Evolutionary conservation across 2,888 invertebrate genomes (phyloP).

Genomic region (Brachyopa scutellaris): DNA sequence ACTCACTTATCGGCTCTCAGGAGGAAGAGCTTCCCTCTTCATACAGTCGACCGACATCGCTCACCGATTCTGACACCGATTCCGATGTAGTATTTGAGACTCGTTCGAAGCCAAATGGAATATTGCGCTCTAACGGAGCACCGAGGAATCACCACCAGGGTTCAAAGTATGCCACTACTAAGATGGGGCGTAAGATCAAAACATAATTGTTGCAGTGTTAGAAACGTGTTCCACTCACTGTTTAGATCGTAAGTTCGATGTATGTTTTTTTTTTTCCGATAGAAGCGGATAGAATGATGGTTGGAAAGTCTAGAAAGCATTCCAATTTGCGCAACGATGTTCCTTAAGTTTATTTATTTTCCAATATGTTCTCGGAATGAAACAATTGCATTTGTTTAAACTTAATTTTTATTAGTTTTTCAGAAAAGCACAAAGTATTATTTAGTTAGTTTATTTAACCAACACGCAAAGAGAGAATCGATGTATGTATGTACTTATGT

Average conservation of each 20-base stretch:
- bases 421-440: slow-evolving; percentile 57
- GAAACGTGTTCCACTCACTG: background rate
- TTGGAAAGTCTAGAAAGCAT: background rate
- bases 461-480: background rate
- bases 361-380: slow-evolving; percentile 21
- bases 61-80: slow-evolving; percentile 91
- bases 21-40: slow-evolving; percentile 84
- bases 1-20: slow-evolving; percentile 87
- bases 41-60: slow-evolving; percentile 82
- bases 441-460: slow-evolving; percentile 23
- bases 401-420: slow-evolving; percentile 23
- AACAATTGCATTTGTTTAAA: slow-evolving; percentile 26
- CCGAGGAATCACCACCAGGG: slow-evolving; percentile 75
- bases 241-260: slow-evolving; percentile 36
- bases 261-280: slow-evolving; percentile 18
- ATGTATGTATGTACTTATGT: slow-evolving; percentile 14
- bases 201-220: slow-evolving; percentile 75
- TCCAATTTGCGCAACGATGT: slow-evolving; percentile 54
- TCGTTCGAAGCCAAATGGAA: slow-evolving; percentile 81
- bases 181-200: slow-evolving; percentile 81
- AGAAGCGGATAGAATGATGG: slow-evolving; percentile 4
- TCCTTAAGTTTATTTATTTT: slow-evolving; percentile 60
- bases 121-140: slow-evolving; percentile 75
- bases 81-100: slow-evolving; percentile 93
- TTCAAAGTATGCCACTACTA: slow-evolving; percentile 78